Evolutionary conservation across 2,113 vertebrate species (phyloP), one percentile per base, ranked within the genome.

Genomic region (Globicephala melas): DNA sequence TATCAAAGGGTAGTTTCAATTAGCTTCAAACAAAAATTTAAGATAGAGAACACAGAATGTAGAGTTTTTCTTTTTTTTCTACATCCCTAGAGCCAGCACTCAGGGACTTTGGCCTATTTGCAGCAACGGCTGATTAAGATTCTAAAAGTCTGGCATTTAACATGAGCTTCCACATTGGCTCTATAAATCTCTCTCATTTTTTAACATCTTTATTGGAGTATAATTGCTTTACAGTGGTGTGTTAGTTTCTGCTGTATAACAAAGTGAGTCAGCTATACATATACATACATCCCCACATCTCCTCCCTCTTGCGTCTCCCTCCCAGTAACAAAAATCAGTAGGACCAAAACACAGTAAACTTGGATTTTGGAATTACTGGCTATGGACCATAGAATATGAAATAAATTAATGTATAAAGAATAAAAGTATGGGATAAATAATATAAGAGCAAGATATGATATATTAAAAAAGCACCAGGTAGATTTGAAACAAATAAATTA

Each of bases 51-150:
- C 76, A 26, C 4, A 93, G 18, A 82, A 81, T 58, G 82, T 80
- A n/a, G 4, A 44, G 8, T 38, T 60, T 83, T 70, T 71, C 33
- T 36, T n/a, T 21, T 53, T 6, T 13, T 25, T 13, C 21, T 8
- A 9, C 5, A 31, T 67, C 21, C 13, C 1, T 58, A 63, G 53
- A 60, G 38, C 41, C 58, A 95, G 28, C 8, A 68, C 6, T 74
- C 44, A 81, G 36, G 55, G 28, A 89, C 55, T 92, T 84, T 68
- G 47, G 79, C 15, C 28, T 89, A 33, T 67, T 70, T 82, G 67
- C 3, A 91, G 33, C 3, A 96, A 41, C 21, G 60, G 93, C 60
- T 95, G 65, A 80, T 96, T 91, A 94, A 65, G 14, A 93, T 83
- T 83, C 76, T 14, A 44, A 85, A 91, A 67, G 20, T 74, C 62